Conservation (phyloP, 2,113 vertebrate species). For the Oplegnathus fasciatus region DNA sequence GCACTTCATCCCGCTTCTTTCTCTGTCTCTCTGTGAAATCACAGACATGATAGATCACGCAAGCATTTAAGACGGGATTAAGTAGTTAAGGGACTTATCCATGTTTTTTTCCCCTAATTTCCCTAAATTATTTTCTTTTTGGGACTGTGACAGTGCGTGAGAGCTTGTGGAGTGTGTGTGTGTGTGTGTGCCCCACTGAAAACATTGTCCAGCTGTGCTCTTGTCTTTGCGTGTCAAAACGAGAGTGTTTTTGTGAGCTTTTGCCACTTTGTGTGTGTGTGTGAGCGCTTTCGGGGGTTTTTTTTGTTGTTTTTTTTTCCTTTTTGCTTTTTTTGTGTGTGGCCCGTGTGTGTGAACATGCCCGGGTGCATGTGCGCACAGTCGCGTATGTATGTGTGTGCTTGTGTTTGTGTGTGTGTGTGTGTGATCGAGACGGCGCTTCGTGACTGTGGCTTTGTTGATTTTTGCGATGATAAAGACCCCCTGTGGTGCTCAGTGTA, state of each 20-base stretch:
- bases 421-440: constrained; percentile 64
- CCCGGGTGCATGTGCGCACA: neutral
- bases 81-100: constrained; percentile 70
- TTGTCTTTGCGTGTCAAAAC: constrained; percentile 50
- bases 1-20: constrained; percentile 50
- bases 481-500: constrained; percentile 82
- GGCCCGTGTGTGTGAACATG: constrained; percentile 19
- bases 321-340: constrained; percentile 5
- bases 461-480: constrained; percentile 80
- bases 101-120: constrained; percentile 66
- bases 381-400: neutral
- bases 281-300: constrained; percentile 2
- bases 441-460: constrained; percentile 84
- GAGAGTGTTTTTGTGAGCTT: constrained; percentile 54
- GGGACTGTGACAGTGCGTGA: constrained; percentile 11
- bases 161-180: constrained; percentile 26
- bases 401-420: constrained; percentile 1
- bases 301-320: constrained; percentile 3
- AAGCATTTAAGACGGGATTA: constrained; percentile 80
- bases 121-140: constrained; percentile 63
- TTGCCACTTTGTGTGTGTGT: constrained; percentile 38
- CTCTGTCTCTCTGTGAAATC: constrained; percentile 44
- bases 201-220: constrained; percentile 62
- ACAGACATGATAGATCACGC: constrained; percentile 75
- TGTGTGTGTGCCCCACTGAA: constrained; percentile 40